Evolutionary conservation across 2,113 vertebrate species (phyloP).

Genomic region (Gallinago media): DNA sequence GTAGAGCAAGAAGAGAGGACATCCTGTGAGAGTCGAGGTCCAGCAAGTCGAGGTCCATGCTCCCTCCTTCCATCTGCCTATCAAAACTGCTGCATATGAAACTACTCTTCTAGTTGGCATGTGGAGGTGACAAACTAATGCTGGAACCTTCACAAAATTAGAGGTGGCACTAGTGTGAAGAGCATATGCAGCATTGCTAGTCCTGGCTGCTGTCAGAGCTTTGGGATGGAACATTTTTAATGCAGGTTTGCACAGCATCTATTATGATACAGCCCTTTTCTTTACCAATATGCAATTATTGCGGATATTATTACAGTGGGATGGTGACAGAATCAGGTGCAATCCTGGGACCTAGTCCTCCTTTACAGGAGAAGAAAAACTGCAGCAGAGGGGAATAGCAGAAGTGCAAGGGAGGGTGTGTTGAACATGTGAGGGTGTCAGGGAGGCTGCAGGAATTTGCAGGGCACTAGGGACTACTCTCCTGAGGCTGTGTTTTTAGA

Average conservation of each 20-base stretch:
- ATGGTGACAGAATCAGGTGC: background rate
- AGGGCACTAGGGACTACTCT: background rate
- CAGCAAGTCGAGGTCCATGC: background rate
- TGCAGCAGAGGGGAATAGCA: background rate
- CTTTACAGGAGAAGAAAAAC: background rate
- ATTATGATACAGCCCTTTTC: background rate
- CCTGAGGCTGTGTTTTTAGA: background rate
- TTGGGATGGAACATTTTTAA: background rate
- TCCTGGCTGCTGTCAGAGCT: background rate
- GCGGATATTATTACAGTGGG: background rate
- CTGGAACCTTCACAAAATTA: background rate
- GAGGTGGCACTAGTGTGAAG: background rate
- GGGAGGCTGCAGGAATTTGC: background rate
- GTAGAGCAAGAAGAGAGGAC: background rate
- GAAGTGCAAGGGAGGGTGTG: fast-evolving
- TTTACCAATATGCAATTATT: fast-evolving
- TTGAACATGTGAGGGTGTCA: fast-evolving
- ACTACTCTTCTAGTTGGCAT: background rate
- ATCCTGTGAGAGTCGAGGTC: background rate
- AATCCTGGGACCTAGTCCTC: background rate
- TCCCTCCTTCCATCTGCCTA: background rate
- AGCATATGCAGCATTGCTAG: background rate
- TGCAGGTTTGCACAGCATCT: background rate
- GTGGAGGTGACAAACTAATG: background rate
- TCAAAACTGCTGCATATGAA: background rate